These are phyloP conservation scores for Phalanger gymnotis DNA, from an alignment of 2,797 vertebrate species.

Conservation along the genomic window DNA sequence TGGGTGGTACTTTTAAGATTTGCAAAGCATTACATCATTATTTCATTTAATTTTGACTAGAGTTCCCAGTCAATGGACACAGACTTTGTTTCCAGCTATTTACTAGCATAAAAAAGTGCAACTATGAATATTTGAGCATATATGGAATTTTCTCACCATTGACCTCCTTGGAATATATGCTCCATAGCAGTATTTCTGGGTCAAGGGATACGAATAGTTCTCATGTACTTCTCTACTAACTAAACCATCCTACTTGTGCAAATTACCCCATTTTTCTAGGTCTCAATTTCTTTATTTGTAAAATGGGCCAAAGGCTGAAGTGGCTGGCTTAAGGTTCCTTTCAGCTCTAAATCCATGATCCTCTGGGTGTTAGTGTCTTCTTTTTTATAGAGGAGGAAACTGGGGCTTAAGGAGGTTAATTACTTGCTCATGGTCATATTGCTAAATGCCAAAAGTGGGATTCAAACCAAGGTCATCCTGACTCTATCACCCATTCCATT, in stretches of 20 bases:
- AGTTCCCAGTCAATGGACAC: background rate
- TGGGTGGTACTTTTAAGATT: background rate
- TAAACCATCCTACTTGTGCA: background rate
- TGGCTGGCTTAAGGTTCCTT: background rate
- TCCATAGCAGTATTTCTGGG: background rate
- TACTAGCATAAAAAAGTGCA: background rate
- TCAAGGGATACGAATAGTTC: background rate
- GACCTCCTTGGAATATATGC: background rate
- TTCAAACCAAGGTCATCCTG: background rate
- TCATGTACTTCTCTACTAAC: background rate
- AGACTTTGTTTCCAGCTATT: background rate
- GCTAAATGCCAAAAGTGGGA: background rate
- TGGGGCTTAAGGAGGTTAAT: background rate
- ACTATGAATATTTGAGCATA: background rate
- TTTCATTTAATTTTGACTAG: background rate
- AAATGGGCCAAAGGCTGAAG: background rate
- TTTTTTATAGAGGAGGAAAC: background rate
- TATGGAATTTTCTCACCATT: background rate
- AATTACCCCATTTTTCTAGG: background rate
- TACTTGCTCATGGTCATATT: background rate
- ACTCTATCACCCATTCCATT: background rate
- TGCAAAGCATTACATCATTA: background rate
- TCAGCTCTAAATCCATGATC: background rate
- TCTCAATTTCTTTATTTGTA: background rate
- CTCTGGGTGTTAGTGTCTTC: background rate